Conservation (phyloP, 2,797 vertebrate species). For the Benthosema pterotum region DNA sequence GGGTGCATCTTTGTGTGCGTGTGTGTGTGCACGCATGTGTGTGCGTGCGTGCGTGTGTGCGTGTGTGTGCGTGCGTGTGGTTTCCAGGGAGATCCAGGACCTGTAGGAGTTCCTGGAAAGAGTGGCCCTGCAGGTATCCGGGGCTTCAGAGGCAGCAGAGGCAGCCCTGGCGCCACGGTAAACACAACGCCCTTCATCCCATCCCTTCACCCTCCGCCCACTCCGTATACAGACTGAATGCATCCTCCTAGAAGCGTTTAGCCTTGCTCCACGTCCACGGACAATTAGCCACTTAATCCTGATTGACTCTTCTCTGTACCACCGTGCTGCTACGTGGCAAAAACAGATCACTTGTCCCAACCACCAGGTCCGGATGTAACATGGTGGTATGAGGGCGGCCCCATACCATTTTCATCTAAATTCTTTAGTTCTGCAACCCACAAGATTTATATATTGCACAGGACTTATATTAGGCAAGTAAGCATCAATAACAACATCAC, state of each 20-base stretch:
- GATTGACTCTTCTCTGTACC: too few species aligned
- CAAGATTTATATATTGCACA: too few species aligned
- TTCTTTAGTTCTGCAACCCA: too few species aligned
- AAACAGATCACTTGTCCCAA: too few species aligned
- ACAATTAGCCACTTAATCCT: too few species aligned
- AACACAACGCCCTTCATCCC: slow-evolving; percentile 39
- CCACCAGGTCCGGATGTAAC: too few species aligned
- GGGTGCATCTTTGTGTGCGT: neutral
- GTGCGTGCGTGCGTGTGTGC: slow-evolving; percentile 34
- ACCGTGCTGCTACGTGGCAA: too few species aligned
- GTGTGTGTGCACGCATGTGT: slow-evolving; percentile 4
- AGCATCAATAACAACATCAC: too few species aligned
- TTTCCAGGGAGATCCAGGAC: slow-evolving; percentile 90
- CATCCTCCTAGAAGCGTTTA: slow-evolving; percentile 1
- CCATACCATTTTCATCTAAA: too few species aligned
- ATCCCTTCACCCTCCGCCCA: slow-evolving; percentile 4
- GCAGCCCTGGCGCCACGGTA: slow-evolving; percentile 83
- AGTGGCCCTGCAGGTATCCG: slow-evolving; percentile 85
- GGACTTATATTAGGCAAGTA: too few species aligned
- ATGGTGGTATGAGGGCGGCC: too few species aligned
- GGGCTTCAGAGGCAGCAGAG: slow-evolving; percentile 88
- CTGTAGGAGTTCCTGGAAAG: slow-evolving; percentile 84
- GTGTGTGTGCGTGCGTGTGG: slow-evolving; percentile 19
- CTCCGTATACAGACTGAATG: neutral
- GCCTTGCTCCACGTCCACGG: slow-evolving; percentile 2